Conservation (phyloP, 2,888 invertebrate genomes). For the Apamea anceps region DNA sequence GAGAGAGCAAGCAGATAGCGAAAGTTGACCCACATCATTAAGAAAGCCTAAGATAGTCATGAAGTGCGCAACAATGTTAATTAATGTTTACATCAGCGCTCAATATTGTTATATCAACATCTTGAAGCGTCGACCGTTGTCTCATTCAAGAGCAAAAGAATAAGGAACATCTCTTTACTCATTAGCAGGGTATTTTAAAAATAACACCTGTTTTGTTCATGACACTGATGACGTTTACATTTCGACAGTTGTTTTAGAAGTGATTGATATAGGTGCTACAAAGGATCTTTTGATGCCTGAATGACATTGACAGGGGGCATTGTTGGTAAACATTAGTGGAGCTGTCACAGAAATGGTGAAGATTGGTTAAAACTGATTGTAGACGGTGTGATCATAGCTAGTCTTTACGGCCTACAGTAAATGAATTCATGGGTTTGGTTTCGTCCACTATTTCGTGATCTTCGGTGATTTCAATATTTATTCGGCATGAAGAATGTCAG, state of each 20-base stretch:
- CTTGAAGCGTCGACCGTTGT: background rate
- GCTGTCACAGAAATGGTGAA: background rate
- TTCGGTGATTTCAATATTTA: background rate
- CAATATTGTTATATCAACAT: slow-evolving; percentile 15
- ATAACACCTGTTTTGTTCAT: slow-evolving; percentile 15
- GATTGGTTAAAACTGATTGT: background rate
- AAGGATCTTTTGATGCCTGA: background rate
- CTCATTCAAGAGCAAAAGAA: background rate
- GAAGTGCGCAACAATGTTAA: background rate
- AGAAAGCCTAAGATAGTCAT: background rate
- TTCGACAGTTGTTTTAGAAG: slow-evolving; percentile 22
- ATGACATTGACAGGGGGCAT: background rate
- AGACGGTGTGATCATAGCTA: too few species aligned
- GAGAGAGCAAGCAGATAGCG: background rate
- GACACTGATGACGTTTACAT: slow-evolving; percentile 16
- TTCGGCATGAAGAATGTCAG: too few species aligned
- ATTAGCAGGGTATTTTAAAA: slow-evolving; percentile 8
- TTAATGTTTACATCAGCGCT: background rate
- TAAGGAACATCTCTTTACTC: background rate
- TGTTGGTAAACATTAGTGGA: background rate
- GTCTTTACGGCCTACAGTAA: too few species aligned
- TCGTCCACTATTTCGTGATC: background rate
- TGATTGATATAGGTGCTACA: background rate
- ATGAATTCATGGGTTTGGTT: background rate
- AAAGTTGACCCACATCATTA: too few species aligned